phyloP scores from a whole-genome alignment of 2,888 invertebrate genomes.

The Mesorhabditis sp. region DNA sequence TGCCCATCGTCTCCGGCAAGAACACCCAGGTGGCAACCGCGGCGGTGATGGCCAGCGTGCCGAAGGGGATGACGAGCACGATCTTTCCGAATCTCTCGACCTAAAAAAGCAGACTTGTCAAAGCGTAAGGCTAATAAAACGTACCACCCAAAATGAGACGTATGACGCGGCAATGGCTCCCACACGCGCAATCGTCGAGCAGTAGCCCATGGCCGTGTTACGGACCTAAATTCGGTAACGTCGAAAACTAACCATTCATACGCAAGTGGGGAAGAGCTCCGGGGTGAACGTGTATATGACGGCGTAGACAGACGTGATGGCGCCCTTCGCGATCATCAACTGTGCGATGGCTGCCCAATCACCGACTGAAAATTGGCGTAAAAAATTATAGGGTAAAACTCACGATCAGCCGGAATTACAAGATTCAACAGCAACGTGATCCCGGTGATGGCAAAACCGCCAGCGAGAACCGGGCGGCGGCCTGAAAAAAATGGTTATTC shows the following conservation, averaged over 20 bases:
- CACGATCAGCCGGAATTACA: constrained; percentile 28
- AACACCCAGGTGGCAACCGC: constrained; percentile 43
- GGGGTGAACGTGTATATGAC: constrained; percentile 82
- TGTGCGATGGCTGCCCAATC: constrained; percentile 59
- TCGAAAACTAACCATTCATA: neutral
- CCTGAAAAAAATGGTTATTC: constrained; percentile 43
- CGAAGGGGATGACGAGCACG: constrained; percentile 55
- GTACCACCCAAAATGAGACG: constrained; percentile 65
- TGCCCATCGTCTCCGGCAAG: constrained; percentile 56
- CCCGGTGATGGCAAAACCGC: constrained; percentile 49
- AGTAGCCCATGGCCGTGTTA: constrained; percentile 79
- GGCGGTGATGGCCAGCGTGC: constrained; percentile 43
- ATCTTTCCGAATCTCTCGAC: constrained; percentile 44
- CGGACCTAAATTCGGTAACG: constrained; percentile 63
- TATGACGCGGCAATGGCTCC: constrained; percentile 83
- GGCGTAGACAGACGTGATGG: constrained; percentile 78
- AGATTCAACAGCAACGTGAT: constrained; percentile 49
- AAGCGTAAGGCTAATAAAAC: too few species aligned
- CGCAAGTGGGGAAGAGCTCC: constrained; percentile 77
- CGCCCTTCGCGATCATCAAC: constrained; percentile 75
- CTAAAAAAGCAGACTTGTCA: too few species aligned
- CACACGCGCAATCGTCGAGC: constrained; percentile 79
- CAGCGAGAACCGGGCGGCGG: constrained; percentile 52
- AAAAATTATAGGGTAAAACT: too few species aligned
- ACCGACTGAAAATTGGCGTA: constrained; percentile 17